phyloP scores from a whole-genome alignment of 2,113 vertebrate genomes.

The Cinclus mexicanus region DNA sequence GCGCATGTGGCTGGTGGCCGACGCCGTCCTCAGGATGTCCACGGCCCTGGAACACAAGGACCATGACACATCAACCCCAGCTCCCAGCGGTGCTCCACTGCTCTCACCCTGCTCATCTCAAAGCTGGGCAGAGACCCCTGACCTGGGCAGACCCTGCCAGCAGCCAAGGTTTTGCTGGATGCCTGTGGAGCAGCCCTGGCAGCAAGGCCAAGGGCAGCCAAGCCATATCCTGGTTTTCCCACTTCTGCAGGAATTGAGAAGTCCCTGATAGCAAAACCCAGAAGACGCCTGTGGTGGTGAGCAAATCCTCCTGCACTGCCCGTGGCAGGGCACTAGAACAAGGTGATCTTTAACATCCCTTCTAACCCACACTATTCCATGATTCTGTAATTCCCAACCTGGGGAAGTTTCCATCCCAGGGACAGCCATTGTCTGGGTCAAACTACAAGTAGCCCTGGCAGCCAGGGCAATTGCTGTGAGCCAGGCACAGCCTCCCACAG shows the following conservation, averaged over 20 bases:
- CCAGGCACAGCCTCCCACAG: neutral
- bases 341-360: neutral
- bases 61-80: fast-evolving
- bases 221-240: neutral
- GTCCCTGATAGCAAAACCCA: neutral
- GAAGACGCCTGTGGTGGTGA: neutral
- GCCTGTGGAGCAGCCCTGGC: neutral
- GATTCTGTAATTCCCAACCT: neutral
- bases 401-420: neutral
- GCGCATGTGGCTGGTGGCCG: conserved; percentile 88
- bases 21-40: conserved; percentile 85
- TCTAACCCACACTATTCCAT: neutral
- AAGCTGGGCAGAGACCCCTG: neutral
- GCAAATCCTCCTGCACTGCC: neutral
- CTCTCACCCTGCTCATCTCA: fast-evolving
- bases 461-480: neutral
- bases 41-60: conserved; percentile 77
- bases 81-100: fast-evolving
- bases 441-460: fast-evolving
- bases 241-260: neutral
- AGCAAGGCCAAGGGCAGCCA: fast-evolving
- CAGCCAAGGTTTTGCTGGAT: neutral
- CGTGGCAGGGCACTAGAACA: fast-evolving
- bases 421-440: neutral
- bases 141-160: neutral